phyloP scores from a whole-genome alignment of 1,140 invertebrate genomes.

The Papilio polytes region DNA sequence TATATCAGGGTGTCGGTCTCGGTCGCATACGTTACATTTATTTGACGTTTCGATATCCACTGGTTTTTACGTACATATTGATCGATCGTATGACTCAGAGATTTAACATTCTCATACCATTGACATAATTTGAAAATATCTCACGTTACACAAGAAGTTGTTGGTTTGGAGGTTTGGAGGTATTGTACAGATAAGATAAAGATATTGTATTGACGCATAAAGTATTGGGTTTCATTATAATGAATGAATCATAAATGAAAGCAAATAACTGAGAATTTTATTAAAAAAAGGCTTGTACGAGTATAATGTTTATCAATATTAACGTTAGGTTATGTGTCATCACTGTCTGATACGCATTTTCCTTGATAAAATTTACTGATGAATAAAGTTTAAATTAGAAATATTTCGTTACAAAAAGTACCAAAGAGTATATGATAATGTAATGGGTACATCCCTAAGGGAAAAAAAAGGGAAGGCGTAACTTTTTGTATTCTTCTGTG shows the following conservation, averaged over 20 bases:
- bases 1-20: constrained; percentile 30
- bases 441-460: too few species aligned
- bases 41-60: constrained; percentile 34
- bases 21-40: constrained; percentile 33
- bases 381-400: not conserved
- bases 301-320: not conserved
- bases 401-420: not conserved
- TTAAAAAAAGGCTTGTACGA: not conserved
- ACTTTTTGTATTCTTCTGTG: too few species aligned
- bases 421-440: not conserved
- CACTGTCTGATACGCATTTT: not conserved
- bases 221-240: constrained; percentile 30
- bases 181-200: constrained; percentile 34
- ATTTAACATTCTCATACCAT: constrained; percentile 18
- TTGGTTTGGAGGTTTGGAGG: constrained; percentile 30
- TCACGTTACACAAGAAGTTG: constrained; percentile 19
- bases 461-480: too few species aligned
- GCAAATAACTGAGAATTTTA: constrained; percentile 2
- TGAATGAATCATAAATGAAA: constrained; percentile 37
- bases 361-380: not conserved
- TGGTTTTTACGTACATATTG: constrained; percentile 33
- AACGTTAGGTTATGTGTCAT: not conserved
- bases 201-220: constrained; percentile 31
- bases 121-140: constrained; percentile 18
- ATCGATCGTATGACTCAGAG: constrained; percentile 29